Percentiles rank a stretch among this genome's conserved stretches.
These are phyloP conservation scores for Sebastes iracundus DNA, from an alignment of 2,797 vertebrate species.

Conservation along the genomic window DNA sequence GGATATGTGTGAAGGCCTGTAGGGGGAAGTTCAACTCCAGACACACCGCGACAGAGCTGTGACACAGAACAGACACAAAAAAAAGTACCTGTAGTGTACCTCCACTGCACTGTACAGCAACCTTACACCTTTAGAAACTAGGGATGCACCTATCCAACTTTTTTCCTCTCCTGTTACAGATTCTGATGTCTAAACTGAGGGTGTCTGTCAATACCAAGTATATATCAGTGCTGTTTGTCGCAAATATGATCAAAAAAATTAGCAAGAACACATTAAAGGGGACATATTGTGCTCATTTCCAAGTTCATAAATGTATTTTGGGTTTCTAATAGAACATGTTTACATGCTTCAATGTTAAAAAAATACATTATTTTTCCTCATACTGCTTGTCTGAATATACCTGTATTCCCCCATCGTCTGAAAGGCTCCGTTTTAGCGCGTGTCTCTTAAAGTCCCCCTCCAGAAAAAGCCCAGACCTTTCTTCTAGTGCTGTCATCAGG, in stretches of 20 bases:
- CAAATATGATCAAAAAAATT: background rate
- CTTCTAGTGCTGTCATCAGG: background rate
- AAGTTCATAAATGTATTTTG: background rate
- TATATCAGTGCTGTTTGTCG: background rate
- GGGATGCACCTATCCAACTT: background rate
- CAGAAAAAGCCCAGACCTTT: background rate
- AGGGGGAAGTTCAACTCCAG: slow-evolving; percentile 25
- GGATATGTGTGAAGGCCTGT: slow-evolving; percentile 42
- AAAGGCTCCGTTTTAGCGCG: too few relatives aligned
- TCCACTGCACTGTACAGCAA: background rate
- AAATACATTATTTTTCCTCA: background rate
- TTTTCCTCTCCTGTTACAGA: background rate
- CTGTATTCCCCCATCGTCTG: background rate
- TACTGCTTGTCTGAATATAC: background rate
- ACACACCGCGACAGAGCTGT: background rate
- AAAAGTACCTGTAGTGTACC: background rate
- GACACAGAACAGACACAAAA: background rate
- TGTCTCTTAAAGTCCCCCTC: background rate
- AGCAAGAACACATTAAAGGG: background rate
- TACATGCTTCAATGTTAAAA: background rate
- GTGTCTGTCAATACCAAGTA: background rate
- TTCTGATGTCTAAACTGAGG: background rate
- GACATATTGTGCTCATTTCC: too few relatives aligned
- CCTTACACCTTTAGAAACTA: background rate
- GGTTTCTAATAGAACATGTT: background rate